Conservation (phyloP, 1,140 invertebrate genomes). For the Onthophagus taurus region DNA sequence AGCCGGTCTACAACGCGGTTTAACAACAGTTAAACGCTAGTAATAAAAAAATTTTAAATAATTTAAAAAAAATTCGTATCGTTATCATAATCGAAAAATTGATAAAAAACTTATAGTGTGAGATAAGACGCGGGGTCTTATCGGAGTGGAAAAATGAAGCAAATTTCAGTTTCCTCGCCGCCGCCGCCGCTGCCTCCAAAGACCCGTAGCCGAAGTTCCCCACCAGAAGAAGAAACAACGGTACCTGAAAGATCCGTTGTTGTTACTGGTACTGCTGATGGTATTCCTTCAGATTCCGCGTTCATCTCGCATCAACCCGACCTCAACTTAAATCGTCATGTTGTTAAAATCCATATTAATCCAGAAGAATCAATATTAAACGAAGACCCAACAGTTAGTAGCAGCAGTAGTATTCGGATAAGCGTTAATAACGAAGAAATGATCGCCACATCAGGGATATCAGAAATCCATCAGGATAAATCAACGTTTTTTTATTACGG, state of each 20-base stretch:
- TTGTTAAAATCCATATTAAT: conserved; percentile 60
- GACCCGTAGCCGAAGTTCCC: conserved; percentile 26
- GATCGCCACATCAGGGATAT: conserved; percentile 27
- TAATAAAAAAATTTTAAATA: neutral
- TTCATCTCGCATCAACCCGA: conserved; percentile 24
- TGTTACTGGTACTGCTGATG: too few relatives aligned
- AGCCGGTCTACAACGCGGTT: conserved; percentile 18
- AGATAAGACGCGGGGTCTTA: neutral
- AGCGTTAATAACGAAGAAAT: conserved; percentile 36
- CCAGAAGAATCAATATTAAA: conserved; percentile 41
- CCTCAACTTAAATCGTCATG: conserved; percentile 42
- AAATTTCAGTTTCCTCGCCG: conserved; percentile 25
- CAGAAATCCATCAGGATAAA: conserved; percentile 21
- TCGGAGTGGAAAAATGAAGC: conserved; percentile 22
- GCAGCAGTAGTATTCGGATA: conserved; percentile 38
- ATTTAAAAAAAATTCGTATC: conserved; percentile 1
- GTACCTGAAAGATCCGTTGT: conserved; percentile 34
- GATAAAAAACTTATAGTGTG: too few relatives aligned
- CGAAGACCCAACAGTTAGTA: conserved; percentile 38
- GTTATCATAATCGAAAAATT: conserved; percentile 9
- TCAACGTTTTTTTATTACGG: conserved; percentile 47
- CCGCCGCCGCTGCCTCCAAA: conserved; percentile 36
- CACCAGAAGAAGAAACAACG: conserved; percentile 22
- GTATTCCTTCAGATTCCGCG: conserved; percentile 39
- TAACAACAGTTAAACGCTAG: conserved; percentile 3